phyloP scores from a whole-genome alignment of 1,140 invertebrate genomes.

The Steinernema khuongi region DNA sequence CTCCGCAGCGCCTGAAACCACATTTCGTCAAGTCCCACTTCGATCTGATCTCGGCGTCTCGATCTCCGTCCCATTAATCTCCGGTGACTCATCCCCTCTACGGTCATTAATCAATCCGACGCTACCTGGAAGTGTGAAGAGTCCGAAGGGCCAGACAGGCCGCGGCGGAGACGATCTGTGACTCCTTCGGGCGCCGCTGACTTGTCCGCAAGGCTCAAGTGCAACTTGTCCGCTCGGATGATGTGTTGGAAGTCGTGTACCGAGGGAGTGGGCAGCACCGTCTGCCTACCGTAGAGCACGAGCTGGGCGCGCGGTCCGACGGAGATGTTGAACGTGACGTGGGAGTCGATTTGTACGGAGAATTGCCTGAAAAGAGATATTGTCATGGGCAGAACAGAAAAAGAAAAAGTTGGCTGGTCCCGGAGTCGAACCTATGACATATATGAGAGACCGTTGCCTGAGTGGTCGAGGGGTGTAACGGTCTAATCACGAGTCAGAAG shows the following conservation, averaged over 20 bases:
- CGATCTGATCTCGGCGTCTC: neutral
- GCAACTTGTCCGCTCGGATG: slow-evolving; percentile 12
- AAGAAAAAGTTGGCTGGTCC: neutral
- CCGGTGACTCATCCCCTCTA: neutral
- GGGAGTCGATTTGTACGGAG: slow-evolving; percentile 11
- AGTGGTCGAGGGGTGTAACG: too few species aligned
- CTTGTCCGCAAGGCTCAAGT: neutral
- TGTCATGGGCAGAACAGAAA: neutral
- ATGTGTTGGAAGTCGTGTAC: slow-evolving; percentile 16
- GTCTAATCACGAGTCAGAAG: too few species aligned
- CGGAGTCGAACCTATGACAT: too few species aligned
- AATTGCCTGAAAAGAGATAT: neutral
- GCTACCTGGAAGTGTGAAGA: slow-evolving; percentile 12
- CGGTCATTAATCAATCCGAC: slow-evolving; percentile 6
- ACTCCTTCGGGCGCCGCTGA: neutral
- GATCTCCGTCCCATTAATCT: neutral
- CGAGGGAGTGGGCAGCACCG: slow-evolving; percentile 8
- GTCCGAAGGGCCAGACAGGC: neutral
- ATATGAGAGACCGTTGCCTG: too few species aligned
- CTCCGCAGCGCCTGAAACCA: slow-evolving; percentile 16
- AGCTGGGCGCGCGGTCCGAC: slow-evolving; percentile 14
- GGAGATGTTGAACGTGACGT: slow-evolving; percentile 19
- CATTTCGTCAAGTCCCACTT: neutral
- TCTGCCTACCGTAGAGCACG: slow-evolving; percentile 15
- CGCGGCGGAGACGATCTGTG: neutral